These are phyloP conservation scores for Luidia sarsii DNA, from an alignment of 53 echinoderm and acorn worm genomes.

Conservation along the genomic window DNA sequence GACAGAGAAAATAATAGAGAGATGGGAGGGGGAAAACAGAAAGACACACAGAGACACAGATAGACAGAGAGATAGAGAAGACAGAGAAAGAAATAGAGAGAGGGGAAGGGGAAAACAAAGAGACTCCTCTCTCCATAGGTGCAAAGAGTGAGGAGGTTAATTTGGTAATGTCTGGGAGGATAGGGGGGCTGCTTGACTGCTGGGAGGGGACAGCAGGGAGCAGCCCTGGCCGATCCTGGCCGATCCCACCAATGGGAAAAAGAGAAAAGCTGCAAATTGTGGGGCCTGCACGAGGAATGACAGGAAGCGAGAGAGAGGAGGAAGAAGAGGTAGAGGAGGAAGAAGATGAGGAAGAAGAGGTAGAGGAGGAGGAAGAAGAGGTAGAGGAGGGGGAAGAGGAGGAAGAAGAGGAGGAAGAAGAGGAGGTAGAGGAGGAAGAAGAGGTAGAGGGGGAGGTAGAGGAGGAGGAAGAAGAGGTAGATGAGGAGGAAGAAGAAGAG, in stretches of 20 bases:
- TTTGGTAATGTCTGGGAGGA: conserved; percentile 34
- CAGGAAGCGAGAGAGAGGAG: too few relatives aligned
- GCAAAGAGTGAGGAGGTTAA: conserved; percentile 43
- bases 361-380: too few relatives aligned
- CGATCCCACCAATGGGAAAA: background rate
- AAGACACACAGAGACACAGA: background rate
- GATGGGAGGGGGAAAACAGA: too few relatives aligned
- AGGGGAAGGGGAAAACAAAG: background rate
- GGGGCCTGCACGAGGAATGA: background rate
- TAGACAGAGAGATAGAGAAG: background rate
- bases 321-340: background rate
- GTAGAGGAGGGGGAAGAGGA: too few relatives aligned
- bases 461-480: too few relatives aligned
- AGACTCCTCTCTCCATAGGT: conserved; percentile 24
- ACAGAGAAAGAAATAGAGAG: background rate
- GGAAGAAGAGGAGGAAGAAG: too few relatives aligned
- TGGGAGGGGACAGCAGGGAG: background rate
- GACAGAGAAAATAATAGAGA: too few relatives aligned
- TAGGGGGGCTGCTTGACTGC: background rate
- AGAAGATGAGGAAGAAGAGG: background rate
- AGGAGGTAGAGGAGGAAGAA: too few relatives aligned
- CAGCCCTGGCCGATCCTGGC: conserved; percentile 10
- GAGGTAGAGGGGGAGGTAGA: background rate
- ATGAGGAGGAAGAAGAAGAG: background rate
- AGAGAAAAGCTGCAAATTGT: background rate